Conservation (phyloP, 2,888 invertebrate genomes). For the Agapetus fuscipes region DNA sequence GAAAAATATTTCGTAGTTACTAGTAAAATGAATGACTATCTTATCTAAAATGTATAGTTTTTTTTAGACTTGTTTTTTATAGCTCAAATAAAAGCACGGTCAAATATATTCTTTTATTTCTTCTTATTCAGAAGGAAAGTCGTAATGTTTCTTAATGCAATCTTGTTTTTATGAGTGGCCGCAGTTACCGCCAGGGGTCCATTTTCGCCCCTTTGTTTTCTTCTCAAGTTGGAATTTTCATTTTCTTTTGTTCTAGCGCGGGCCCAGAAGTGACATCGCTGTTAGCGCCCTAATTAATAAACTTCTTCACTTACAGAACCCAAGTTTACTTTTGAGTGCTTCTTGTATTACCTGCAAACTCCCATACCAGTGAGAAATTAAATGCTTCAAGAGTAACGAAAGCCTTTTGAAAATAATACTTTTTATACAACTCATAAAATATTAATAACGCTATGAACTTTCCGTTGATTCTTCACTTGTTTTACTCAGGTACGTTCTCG, state of each 20-base stretch:
- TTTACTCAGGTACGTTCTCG: too few species aligned
- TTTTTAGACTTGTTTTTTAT: too few species aligned
- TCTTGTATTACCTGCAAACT: conserved; percentile 2
- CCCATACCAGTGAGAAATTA: too few species aligned
- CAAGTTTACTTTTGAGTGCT: conserved; percentile 1
- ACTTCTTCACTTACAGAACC: conserved; percentile 9
- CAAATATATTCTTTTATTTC: conserved; percentile 1
- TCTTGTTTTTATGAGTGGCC: conserved; percentile 4
- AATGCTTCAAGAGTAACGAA: too few species aligned
- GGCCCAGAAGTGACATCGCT: neutral
- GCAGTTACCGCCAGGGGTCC: neutral
- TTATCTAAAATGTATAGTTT: too few species aligned
- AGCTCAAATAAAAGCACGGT: conserved; percentile 1
- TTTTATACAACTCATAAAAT: too few species aligned
- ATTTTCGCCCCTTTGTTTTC: conserved; percentile 1
- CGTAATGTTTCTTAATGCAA: conserved; percentile 5
- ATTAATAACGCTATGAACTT: too few species aligned
- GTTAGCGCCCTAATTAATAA: conserved; percentile 13
- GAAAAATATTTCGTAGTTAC: too few species aligned
- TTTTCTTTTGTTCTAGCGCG: conserved; percentile 12
- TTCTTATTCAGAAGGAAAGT: neutral
- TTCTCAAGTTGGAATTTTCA: conserved; percentile 13
- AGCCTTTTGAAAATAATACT: too few species aligned
- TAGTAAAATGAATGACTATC: too few species aligned
- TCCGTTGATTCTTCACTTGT: too few species aligned